phyloP scores from a whole-genome alignment of 2,888 invertebrate genomes.

The Pocota personata region DNA sequence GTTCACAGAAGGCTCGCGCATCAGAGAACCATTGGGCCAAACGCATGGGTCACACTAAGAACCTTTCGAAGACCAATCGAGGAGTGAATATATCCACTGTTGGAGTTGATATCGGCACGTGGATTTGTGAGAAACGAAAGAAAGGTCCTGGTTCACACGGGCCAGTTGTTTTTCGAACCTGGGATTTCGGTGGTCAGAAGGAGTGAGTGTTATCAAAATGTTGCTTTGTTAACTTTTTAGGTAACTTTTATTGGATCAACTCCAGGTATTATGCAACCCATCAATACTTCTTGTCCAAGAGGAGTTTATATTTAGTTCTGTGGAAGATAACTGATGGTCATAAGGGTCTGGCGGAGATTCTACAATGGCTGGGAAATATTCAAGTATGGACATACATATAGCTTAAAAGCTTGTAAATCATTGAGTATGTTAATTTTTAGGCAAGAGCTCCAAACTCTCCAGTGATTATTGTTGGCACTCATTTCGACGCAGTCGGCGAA shows the following conservation, averaged over 20 bases:
- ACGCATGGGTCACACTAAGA: conserved; percentile 95
- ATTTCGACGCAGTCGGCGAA: conserved; percentile 91
- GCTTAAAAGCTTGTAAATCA: not conserved
- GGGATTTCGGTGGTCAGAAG: conserved; percentile 99
- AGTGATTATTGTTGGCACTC: conserved; percentile 97
- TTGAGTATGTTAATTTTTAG: conserved; percentile 73
- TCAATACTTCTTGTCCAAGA: conserved; percentile 98
- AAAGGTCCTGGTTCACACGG: conserved; percentile 89
- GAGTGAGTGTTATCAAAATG: conserved; percentile 85
- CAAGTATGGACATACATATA: conserved; percentile 82
- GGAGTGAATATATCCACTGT: conserved; percentile 96
- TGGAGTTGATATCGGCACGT: conserved; percentile 98
- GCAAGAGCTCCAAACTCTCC: conserved; percentile 98
- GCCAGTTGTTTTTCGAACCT: conserved; percentile 95
- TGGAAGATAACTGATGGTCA: conserved; percentile 97
- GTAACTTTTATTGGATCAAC: conserved; percentile 14
- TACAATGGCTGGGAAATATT: conserved; percentile 98
- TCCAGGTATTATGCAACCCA: conserved; percentile 96
- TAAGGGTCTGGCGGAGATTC: conserved; percentile 93
- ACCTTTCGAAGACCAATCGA: conserved; percentile 89
- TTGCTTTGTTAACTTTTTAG: not conserved
- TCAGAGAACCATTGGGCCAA: conserved; percentile 94
- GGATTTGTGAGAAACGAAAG: conserved; percentile 94
- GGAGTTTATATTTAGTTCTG: conserved; percentile 96
- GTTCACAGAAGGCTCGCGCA: conserved; percentile 86